phyloP scores from a whole-genome alignment of 2,888 invertebrate genomes.

The Athetis lepigone region DNA sequence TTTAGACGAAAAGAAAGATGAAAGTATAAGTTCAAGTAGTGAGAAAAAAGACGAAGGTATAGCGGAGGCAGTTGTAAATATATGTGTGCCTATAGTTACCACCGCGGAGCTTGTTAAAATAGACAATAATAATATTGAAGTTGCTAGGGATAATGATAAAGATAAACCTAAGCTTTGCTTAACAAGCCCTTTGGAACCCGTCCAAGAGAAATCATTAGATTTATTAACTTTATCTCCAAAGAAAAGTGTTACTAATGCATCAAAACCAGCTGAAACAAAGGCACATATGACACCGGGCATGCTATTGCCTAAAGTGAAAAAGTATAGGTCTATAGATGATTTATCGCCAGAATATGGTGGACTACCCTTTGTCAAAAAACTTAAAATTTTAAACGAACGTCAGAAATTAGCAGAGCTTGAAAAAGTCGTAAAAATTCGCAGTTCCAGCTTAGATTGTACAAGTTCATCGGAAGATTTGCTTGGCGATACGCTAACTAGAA shows the following conservation, averaged over 20 bases:
- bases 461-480: conserved; percentile 91
- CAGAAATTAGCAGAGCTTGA: conserved; percentile 96
- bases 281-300: conserved; percentile 69
- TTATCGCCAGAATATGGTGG: conserved; percentile 96
- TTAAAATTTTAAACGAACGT: conserved; percentile 96
- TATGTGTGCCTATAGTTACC: conserved; percentile 81
- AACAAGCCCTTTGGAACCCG: conserved; percentile 85
- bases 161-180: conserved; percentile 85
- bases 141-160: conserved; percentile 79
- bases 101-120: conserved; percentile 87
- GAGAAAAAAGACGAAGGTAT: conserved; percentile 70
- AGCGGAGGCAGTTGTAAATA: conserved; percentile 76
- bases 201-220: conserved; percentile 86
- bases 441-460: conserved; percentile 95
- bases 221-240: conserved; percentile 85
- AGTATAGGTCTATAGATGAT: conserved; percentile 96
- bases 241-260: conserved; percentile 65
- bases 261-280: conserved; percentile 74
- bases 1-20: conserved; percentile 79
- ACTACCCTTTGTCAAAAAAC: conserved; percentile 96
- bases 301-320: conserved; percentile 89
- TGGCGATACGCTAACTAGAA: conserved; percentile 92
- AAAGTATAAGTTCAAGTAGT: conserved; percentile 60
- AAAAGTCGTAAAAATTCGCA: conserved; percentile 93
- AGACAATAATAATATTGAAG: conserved; percentile 87